Percentiles rank a stretch among this genome's conserved stretches.
These are phyloP conservation scores for Maniola hyperantus DNA, from an alignment of 2,888 invertebrate genomes.

Conservation along the genomic window DNA sequence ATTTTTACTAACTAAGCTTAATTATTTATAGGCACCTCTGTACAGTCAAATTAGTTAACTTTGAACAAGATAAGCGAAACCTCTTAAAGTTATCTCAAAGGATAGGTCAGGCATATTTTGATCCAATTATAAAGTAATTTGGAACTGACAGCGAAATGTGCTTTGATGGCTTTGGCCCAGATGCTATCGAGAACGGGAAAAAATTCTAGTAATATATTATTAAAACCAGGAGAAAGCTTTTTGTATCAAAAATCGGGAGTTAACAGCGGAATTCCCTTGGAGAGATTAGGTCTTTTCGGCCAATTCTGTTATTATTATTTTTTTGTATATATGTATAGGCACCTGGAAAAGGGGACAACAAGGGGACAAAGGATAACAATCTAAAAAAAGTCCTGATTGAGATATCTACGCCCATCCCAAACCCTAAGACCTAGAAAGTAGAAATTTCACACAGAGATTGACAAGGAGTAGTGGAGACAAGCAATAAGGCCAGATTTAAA, in stretches of 20 bases:
- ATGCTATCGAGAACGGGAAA: constrained; percentile 9
- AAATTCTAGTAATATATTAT: background rate
- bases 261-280: background rate
- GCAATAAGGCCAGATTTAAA: too few species aligned
- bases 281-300: background rate
- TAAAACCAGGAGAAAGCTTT: constrained; percentile 4
- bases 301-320: background rate
- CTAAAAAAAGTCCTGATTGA: too few species aligned
- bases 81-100: constrained; percentile 32
- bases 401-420: too few species aligned
- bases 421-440: too few species aligned
- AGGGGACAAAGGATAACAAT: too few species aligned
- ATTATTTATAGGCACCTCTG: background rate
- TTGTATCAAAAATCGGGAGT: background rate
- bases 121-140: constrained; percentile 34
- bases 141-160: constrained; percentile 12
- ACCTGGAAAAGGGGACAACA: too few species aligned
- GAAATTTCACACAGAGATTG: too few species aligned
- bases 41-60: constrained; percentile 9
- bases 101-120: constrained; percentile 31
- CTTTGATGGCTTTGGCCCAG: constrained; percentile 1
- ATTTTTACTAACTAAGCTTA: background rate
- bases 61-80: constrained; percentile 23
- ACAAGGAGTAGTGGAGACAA: too few species aligned
- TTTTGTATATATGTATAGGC: too few species aligned